Evolutionary conservation across 2,113 vertebrate species (phyloP).

Genomic region (Psittacara wagleri): DNA sequence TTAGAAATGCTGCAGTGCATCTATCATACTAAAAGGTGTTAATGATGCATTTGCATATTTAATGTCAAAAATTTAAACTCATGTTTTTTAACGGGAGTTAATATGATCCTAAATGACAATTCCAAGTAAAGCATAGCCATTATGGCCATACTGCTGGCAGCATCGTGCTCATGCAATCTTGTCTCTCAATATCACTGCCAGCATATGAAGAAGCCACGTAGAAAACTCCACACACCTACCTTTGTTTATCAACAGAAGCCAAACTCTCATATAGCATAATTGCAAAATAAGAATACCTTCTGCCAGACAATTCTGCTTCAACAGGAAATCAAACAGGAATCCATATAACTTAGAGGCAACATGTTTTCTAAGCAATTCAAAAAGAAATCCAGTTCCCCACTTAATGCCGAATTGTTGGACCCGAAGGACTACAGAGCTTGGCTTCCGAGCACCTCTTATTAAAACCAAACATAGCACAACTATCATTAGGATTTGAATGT

Average conservation of each 20-base stretch:
- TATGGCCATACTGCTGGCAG: not conserved
- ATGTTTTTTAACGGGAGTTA: not conserved
- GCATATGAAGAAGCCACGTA: not conserved
- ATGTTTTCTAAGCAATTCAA: not conserved
- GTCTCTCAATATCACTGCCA: not conserved
- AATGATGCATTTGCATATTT: not conserved
- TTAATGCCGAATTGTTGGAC: not conserved
- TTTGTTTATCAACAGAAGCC: not conserved
- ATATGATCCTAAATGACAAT: not conserved
- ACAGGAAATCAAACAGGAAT: not conserved
- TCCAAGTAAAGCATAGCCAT: not conserved
- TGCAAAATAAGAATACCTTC: not conserved
- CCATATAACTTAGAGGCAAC: not conserved
- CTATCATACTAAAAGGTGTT: not conserved
- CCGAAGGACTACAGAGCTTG: not conserved
- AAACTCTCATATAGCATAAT: not conserved
- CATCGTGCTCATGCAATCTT: rapidly evolving
- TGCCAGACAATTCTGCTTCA: not conserved
- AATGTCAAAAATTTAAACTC: not conserved
- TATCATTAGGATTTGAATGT: constrained; percentile 15
- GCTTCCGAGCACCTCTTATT: not conserved
- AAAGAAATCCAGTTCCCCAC: not conserved
- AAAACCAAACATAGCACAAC: not conserved
- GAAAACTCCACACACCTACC: not conserved
- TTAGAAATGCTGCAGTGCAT: not conserved